phyloP scores from a whole-genome alignment of 2,888 invertebrate genomes.

The Lissonota sp. region DNA sequence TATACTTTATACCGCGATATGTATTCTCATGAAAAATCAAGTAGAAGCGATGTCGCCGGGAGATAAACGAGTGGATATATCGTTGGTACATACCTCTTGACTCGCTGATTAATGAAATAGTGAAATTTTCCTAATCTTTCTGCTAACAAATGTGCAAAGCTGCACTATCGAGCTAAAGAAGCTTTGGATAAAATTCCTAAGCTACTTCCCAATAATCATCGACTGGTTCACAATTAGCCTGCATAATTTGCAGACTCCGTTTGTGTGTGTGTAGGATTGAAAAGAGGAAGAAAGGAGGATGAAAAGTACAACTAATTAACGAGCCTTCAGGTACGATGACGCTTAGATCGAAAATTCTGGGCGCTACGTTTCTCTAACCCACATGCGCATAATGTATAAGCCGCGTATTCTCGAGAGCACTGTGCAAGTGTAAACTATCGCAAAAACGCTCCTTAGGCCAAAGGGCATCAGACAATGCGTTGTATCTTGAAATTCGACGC shows the following conservation, averaged over 20 bases:
- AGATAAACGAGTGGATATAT: background rate
- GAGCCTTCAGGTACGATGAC: constrained; percentile 31
- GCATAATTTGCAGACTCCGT: too few relatives aligned
- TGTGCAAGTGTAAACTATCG: background rate
- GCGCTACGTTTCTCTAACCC: constrained; percentile 44
- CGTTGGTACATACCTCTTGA: too few relatives aligned
- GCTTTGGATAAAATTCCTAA: too few relatives aligned
- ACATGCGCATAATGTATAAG: constrained; percentile 39
- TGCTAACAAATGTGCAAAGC: too few relatives aligned
- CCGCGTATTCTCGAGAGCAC: constrained; percentile 20
- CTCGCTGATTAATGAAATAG: too few relatives aligned
- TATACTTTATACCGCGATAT: too few relatives aligned
- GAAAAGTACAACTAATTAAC: constrained; percentile 59
- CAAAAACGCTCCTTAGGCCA: background rate
- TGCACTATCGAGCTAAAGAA: too few relatives aligned
- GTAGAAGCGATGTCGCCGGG: constrained; percentile 21
- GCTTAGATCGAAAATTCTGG: constrained; percentile 55
- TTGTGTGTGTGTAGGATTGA: background rate
- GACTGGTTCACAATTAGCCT: too few relatives aligned
- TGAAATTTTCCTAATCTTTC: too few relatives aligned
- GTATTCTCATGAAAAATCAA: constrained; percentile 26
- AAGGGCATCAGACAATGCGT: background rate
- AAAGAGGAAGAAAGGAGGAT: constrained; percentile 14
- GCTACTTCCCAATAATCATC: too few relatives aligned
- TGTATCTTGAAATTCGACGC: too few relatives aligned